Evolutionary conservation across 2,888 invertebrate species (phyloP), one percentile per base, ranked within the genome.

Genomic region (Penaeus monodon): DNA sequence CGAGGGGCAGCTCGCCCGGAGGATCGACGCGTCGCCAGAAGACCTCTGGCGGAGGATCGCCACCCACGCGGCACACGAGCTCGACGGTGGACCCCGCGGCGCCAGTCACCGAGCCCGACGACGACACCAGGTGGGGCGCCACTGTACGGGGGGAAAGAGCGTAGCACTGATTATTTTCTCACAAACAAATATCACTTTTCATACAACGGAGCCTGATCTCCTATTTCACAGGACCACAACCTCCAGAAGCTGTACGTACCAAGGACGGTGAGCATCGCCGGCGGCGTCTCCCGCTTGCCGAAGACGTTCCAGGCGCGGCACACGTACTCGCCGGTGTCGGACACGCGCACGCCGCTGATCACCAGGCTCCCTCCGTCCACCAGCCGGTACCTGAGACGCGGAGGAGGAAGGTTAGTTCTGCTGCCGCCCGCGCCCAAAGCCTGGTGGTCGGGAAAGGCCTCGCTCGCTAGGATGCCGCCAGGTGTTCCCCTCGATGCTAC

Each of bases 271-370:
- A 98, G 94, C 90, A 95, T 95, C 88, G 97, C 97, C 90, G 95
- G 94, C 91, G 94, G 94, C 81, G 96, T 96, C 93, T 88, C 76
- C 84, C 97, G 97, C 91, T 96, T 95, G 78, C 97, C 97, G 92
- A 97, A 95, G 20, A 88, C 88, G 93, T 98, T 98, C 91, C 96
- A 96, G 7, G 98, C 98, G 89, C 97, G 94, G 93, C 98, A 98
- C 92, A 96, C 95, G 93, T 98, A 98, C 90, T 96, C 95, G 86
- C 98, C 98, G 92, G 97, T 97, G 93, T 98, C 98, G 90, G 96
- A 94, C 92, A 96, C 96, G 91, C 96, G 94, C 91, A 97, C 97
- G 92, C 97, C 97, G 91, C 96, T 94, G 92, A 99, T 97, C 94
- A 97, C 95, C 91, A 99, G 94, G 93, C 96, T 97, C 81, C 98